phyloP scores from a whole-genome alignment of 1,140 invertebrate species.

The Copidosoma floridanum region DNA sequence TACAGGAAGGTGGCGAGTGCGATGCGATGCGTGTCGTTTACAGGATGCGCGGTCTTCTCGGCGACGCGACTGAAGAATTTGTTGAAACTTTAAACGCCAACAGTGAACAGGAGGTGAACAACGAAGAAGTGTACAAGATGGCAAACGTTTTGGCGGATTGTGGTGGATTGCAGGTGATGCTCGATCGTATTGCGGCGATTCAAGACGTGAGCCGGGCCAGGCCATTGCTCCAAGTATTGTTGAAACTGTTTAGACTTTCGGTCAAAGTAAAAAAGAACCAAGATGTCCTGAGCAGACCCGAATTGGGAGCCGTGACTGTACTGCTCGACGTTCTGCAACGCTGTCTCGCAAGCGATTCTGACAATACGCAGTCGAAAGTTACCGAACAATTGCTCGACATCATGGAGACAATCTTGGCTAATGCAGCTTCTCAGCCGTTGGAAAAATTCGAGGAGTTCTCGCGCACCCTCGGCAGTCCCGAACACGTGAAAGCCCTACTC shows the following conservation, averaged over 20 bases:
- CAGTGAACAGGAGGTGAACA: constrained; percentile 86
- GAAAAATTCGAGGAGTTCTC: constrained; percentile 79
- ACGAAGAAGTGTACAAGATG: constrained; percentile 90
- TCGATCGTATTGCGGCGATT: constrained; percentile 58
- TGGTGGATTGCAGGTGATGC: constrained; percentile 78
- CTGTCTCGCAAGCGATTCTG: constrained; percentile 63
- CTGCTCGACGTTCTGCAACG: constrained; percentile 69
- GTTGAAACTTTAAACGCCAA: constrained; percentile 91
- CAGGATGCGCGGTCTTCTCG: constrained; percentile 92
- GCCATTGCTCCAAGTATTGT: constrained; percentile 77
- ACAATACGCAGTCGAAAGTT: constrained; percentile 66
- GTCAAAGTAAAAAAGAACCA: constrained; percentile 76
- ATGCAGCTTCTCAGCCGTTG: constrained; percentile 79
- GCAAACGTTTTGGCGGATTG: constrained; percentile 73
- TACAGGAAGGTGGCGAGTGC: constrained; percentile 79
- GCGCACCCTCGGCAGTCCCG: constrained; percentile 77
- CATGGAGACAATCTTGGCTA: constrained; percentile 89
- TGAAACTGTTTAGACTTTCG: constrained; percentile 82
- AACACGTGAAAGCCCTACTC: constrained; percentile 81
- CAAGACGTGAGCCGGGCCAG: constrained; percentile 72
- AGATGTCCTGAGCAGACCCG: constrained; percentile 67
- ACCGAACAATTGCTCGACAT: constrained; percentile 84
- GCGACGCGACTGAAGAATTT: constrained; percentile 98
- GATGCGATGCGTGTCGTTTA: constrained; percentile 99
- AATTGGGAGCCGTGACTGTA: constrained; percentile 68